Base-by-base conservation (phyloP, 1,140 invertebrate species). In the Drosophila sulfurigaster region DNA sequence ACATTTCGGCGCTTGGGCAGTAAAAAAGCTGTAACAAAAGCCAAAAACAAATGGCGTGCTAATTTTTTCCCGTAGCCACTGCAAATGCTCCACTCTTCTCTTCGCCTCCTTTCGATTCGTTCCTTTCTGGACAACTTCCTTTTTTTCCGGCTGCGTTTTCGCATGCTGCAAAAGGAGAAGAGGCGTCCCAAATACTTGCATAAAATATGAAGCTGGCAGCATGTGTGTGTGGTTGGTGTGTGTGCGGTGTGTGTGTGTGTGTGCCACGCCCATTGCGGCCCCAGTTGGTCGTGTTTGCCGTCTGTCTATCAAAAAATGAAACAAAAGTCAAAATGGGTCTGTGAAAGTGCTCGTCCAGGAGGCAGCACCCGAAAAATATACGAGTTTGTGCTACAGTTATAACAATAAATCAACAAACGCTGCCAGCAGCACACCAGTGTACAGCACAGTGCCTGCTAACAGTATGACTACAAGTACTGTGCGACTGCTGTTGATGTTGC, bases 361-460 rank as follows among this genome's bases (percentile, higher is more conserved):
- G 57, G 45, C 52, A 48, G 45, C 66, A 60, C 66, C 80, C 58
- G 49, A 87, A 88, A 79, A 70, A 75, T 67, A 70, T 62, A 38
- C 60, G 45, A 78, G 69, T 57, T 66, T 75, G 70, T 69, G 69
- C 56, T 58, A 81, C 85, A 90, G 85, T 83, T 89, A 81, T 81
- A 89, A 89, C 81, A 89, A 89, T 89, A 85, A 89, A 89, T 89
- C 85, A 89, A 89, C 85, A 89, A 70, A 62, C 82, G 82, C 83
- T 79, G 82, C 68, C 82, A 82, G 76, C 68, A 63, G 45, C 59
- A 25, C 48, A 15, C 11, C n/a, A 43, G 8, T 25, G 20, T 25
- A 25, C 48, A 43, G 60, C 46, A 72, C 75, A 75, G 54, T 79
- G 74, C 66, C 82, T 79, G 70, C 70, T 75, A 64, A 48, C 59